phyloP scores from a whole-genome alignment of 2,888 invertebrate species.

The Parthenolecanium corni region DNA sequence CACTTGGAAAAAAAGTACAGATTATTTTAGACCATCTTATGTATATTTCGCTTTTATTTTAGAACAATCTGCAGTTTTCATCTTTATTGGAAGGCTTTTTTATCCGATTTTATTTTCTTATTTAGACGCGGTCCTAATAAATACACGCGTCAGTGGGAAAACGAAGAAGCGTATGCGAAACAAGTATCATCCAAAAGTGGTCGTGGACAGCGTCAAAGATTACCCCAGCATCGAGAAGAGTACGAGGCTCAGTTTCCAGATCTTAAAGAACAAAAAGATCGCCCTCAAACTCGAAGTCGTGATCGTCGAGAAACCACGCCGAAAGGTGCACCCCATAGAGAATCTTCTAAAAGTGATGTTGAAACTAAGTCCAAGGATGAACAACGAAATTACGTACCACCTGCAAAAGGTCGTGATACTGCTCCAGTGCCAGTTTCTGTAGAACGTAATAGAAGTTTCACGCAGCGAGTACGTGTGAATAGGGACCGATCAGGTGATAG shows the following conservation, averaged over 20 bases:
- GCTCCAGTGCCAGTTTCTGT: too few relatives aligned
- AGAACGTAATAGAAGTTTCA: too few relatives aligned
- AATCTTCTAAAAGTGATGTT: neutral
- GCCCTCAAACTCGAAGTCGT: neutral
- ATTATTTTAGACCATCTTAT: too few relatives aligned
- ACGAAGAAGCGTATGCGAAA: constrained; percentile 66
- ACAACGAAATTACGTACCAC: neutral
- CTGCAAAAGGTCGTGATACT: neutral
- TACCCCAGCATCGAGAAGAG: constrained; percentile 6
- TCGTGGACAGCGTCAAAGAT: neutral
- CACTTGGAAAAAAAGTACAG: too few relatives aligned
- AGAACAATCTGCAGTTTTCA: too few relatives aligned
- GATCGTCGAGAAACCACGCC: neutral
- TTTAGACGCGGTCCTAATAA: constrained; percentile 76
- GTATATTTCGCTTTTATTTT: too few relatives aligned
- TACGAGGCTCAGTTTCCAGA: constrained; percentile 15
- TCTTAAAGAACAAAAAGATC: neutral
- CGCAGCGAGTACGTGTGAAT: too few relatives aligned
- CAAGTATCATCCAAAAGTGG: constrained; percentile 8
- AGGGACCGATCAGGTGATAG: too few relatives aligned
- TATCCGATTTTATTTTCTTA: constrained; percentile 4
- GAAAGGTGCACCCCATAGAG: neutral
- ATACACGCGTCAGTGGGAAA: constrained; percentile 86
- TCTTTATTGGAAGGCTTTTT: too few relatives aligned
- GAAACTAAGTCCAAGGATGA: too few relatives aligned